Conservation (phyloP, 2,888 invertebrate species). For the Apotomis turbidana region DNA sequence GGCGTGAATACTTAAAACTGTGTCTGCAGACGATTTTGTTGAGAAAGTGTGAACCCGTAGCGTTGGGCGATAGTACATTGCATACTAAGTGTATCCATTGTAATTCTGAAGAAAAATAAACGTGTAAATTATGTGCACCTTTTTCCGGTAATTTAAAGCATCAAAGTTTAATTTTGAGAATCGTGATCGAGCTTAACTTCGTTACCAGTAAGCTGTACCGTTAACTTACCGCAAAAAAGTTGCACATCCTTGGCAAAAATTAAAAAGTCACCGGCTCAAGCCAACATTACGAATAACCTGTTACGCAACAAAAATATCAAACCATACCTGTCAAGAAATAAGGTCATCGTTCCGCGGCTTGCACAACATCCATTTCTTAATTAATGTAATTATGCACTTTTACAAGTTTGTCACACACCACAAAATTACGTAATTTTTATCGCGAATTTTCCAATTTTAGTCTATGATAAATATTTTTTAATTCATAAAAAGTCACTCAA, state of each 20-base stretch:
- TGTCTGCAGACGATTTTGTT: no score
- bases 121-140: no score
- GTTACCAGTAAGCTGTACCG: background rate
- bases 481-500: conserved; percentile 35
- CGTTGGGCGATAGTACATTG: no score
- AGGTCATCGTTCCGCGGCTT: conserved; percentile 33
- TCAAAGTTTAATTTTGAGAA: background rate
- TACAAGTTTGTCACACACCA: conserved; percentile 9
- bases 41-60: no score
- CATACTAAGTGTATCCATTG: no score
- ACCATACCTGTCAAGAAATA: conserved; percentile 41
- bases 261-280: conserved; percentile 21
- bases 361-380: conserved; percentile 39
- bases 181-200: background rate
- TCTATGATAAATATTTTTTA: background rate
- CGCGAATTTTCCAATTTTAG: conserved; percentile 1
- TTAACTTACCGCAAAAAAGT: background rate
- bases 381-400: conserved; percentile 38
- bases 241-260: conserved; percentile 15
- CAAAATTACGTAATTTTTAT: conserved; percentile 11
- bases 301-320: conserved; percentile 36
- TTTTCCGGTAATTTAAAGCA: no score
- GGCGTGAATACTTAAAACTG: no score
- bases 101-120: no score
- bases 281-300: conserved; percentile 36